Base-by-base conservation (phyloP, 2,888 invertebrate genomes). In the Trachelus troglodyta region DNA sequence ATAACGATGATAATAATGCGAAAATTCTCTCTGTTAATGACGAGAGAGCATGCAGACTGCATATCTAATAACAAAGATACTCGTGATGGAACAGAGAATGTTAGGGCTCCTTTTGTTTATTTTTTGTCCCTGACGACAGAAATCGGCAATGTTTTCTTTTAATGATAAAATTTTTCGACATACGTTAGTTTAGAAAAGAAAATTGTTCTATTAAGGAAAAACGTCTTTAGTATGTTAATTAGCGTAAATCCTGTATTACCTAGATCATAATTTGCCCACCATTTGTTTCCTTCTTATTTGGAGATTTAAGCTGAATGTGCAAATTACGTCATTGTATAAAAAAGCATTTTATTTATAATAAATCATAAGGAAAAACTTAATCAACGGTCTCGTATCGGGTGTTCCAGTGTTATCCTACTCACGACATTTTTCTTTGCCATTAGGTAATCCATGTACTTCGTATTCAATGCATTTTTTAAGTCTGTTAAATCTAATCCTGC, bases 391-490 rank as follows among this genome's bases (percentile, higher is more conserved):
- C 9, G 23, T 56, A 9, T 23, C 15, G 9, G 23, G 56, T 23
- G 2, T 23, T 56, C 23, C 56, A 23, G 56, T 9, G 23, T 23
- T 9, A 23, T 9, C 56, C 23, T 56, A 23, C 77, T 75, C 68
- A 85, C 79, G 79, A 84, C 31, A 75, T 79, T 78, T 79, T 83
- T 78, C 76, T 88, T 89, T 12, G 34, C 73, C 74, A 77, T 75
- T 79, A 89, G 79, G 82, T 89, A 89, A 75, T 86, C 80, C 74
- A 79, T 74, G 68, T 84, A 83, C 76, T 81, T 86, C 40, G 84
- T 81, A 68, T 82, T 80, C 76, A 88, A 85, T 74, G 84, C 69
- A 37, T 34, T 34, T 77, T 77, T 76, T 69, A 89, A 71, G 81
- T 86, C 79, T 34, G 75, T 69, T 3, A 74, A 76, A 69, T 85